Percentiles rank a stretch among this genome's conserved stretches.
Conservation (phyloP, 1,140 invertebrate genomes). For the Trichonephila clavipes region DNA sequence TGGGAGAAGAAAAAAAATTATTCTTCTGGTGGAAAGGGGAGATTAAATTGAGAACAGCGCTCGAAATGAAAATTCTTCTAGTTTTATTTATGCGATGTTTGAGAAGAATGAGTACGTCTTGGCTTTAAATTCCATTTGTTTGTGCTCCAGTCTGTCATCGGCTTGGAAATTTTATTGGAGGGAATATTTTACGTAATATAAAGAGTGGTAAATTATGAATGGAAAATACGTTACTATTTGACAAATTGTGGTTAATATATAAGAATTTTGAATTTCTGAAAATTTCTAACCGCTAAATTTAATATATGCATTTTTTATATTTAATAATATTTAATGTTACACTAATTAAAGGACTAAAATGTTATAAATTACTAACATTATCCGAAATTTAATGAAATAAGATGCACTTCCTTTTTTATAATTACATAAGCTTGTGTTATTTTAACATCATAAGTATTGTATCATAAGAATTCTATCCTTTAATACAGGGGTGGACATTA, state of each 20-base stretch:
- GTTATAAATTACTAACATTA: no score
- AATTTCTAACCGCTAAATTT: no score
- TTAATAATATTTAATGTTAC: no score
- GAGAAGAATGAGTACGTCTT: not conserved
- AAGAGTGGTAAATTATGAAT: not conserved
- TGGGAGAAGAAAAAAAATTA: constrained; percentile 15
- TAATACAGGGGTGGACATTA: no score
- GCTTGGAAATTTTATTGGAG: constrained; percentile 1
- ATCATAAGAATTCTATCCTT: no score
- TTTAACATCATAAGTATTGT: no score
- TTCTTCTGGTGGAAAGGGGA: not conserved
- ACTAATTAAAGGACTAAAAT: no score
- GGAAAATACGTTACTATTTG: not conserved
- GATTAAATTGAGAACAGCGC: constrained; percentile 55
- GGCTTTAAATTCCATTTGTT: constrained; percentile 18
- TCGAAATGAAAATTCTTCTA: constrained; percentile 50
- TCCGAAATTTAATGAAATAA: no score
- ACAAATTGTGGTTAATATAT: not conserved
- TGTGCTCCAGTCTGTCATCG: not conserved
- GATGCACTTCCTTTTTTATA: no score
- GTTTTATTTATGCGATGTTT: constrained; percentile 38
- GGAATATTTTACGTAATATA: not conserved
- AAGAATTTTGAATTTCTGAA: not conserved
- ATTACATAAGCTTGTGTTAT: no score
- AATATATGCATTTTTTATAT: no score